Conservation (phyloP, 2,113 vertebrate species). For the Acinonyx jubatus region DNA sequence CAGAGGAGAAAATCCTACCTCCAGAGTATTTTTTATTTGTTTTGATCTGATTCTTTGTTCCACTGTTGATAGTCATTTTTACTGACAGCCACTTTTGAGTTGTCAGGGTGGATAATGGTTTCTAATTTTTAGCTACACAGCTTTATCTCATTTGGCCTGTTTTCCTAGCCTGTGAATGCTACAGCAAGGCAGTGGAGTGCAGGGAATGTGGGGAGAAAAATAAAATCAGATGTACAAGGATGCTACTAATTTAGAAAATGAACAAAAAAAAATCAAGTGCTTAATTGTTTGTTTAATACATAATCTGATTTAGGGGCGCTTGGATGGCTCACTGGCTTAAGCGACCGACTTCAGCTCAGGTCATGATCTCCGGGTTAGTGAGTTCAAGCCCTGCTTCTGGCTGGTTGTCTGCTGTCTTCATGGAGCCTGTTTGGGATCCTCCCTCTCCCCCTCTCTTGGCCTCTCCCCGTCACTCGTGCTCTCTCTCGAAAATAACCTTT, state of each 20-base stretch:
- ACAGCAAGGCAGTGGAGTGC: not conserved
- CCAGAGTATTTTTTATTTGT: not conserved
- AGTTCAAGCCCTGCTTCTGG: too few species aligned
- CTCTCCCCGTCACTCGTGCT: too few species aligned
- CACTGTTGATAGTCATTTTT: not conserved
- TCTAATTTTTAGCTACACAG: not conserved
- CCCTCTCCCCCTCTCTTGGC: too few species aligned
- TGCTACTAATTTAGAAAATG: not conserved
- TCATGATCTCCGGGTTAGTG: too few species aligned
- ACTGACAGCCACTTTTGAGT: not conserved
- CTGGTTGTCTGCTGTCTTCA: too few species aligned
- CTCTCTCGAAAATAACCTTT: too few species aligned
- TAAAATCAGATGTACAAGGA: not conserved
- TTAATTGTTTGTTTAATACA: not conserved
- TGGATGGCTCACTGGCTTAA: too few species aligned
- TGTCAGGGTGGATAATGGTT: rapidly evolving
- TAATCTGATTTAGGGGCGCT: not conserved
- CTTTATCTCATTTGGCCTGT: not conserved
- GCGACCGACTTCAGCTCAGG: too few species aligned
- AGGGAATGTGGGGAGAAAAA: not conserved
- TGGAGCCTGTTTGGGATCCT: too few species aligned
- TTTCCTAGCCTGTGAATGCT: not conserved
- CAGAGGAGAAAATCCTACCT: not conserved
- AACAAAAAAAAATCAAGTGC: not conserved
- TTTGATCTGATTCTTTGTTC: not conserved